Percentiles rank a stretch among this genome's conserved stretches.
phyloP scores from a whole-genome alignment of 2,888 invertebrate species.

The Melanotus villosus region DNA sequence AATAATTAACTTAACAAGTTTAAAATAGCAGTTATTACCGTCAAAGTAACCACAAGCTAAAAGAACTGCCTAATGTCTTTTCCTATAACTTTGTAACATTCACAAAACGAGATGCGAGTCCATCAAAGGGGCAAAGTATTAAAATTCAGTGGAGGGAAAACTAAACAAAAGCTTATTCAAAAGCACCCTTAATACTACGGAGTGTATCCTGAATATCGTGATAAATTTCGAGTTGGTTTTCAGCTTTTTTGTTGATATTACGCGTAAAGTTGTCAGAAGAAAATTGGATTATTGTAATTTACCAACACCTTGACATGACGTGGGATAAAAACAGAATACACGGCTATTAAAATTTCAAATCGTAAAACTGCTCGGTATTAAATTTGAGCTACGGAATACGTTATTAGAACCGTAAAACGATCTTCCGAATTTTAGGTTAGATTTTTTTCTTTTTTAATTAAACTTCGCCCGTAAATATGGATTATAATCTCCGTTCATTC shows the following conservation, averaged over 20 bases:
- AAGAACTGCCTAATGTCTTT: background rate
- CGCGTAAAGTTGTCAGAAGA: background rate
- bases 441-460: slow-evolving; percentile 13
- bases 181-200: slow-evolving; percentile 17
- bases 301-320: background rate
- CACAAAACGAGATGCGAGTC: slow-evolving; percentile 16
- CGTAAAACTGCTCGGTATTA: background rate
- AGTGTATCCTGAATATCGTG: background rate
- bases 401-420: slow-evolving; percentile 7
- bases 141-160: slow-evolving; percentile 23
- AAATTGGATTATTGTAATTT: slow-evolving; percentile 2
- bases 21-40: background rate
- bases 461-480: slow-evolving; percentile 18
- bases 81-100: background rate
- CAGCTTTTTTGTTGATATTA: slow-evolving; percentile 3
- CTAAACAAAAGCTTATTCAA: slow-evolving; percentile 27
- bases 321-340: background rate
- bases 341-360: background rate
- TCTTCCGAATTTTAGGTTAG: background rate
- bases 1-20: no score
- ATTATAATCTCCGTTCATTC: slow-evolving; percentile 16
- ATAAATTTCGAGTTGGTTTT: slow-evolving; percentile 13
- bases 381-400: background rate
- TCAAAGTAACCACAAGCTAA: slow-evolving; percentile 6
- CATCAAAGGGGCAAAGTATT: slow-evolving; percentile 26